Percentiles rank a stretch among this genome's conserved stretches.
Evolutionary conservation across 1,140 invertebrate genomes (phyloP).

Genomic region (Teleopsis dalmanni): DNA sequence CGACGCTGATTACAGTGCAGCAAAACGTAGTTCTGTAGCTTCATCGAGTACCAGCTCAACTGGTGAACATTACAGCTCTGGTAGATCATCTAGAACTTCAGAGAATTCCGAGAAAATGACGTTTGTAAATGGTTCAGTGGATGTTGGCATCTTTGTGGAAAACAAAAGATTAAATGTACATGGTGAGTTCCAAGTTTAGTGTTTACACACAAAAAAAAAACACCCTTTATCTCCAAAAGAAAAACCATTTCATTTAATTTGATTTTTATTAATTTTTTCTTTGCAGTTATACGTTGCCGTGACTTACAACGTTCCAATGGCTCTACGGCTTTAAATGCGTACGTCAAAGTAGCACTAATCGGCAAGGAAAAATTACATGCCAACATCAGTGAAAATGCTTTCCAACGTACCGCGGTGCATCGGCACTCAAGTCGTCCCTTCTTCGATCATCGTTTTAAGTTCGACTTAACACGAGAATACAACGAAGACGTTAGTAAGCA

Average conservation of each 20-base stretch:
- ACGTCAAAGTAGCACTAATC: slow-evolving; percentile 44
- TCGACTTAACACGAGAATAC: slow-evolving; percentile 21
- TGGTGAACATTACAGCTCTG: slow-evolving; percentile 4
- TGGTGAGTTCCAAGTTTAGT: slow-evolving; percentile 35
- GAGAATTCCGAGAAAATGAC: background rate
- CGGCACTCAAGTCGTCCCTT: slow-evolving; percentile 46
- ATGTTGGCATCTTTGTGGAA: slow-evolving; percentile 28
- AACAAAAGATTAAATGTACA: slow-evolving; percentile 39
- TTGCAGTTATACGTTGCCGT: slow-evolving; percentile 46
- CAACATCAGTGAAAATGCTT: slow-evolving; percentile 17
- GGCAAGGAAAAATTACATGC: slow-evolving; percentile 1
- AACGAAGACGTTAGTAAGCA: background rate
- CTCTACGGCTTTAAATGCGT: slow-evolving; percentile 45
- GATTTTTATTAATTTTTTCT: background rate
- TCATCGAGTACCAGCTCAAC: slow-evolving; percentile 16
- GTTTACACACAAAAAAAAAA: background rate
- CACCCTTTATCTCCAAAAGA: background rate
- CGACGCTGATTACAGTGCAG: slow-evolving; percentile 15
- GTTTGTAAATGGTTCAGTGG: slow-evolving; percentile 24
- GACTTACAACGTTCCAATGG: slow-evolving; percentile 43
- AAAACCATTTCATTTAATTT: background rate
- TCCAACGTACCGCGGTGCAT: slow-evolving; percentile 48
- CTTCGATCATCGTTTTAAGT: slow-evolving; percentile 48
- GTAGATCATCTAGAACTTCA: background rate
- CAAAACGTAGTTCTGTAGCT: slow-evolving; percentile 31